phyloP scores from a whole-genome alignment of 1,140 invertebrate species.

The Melipona quadrifasciata region DNA sequence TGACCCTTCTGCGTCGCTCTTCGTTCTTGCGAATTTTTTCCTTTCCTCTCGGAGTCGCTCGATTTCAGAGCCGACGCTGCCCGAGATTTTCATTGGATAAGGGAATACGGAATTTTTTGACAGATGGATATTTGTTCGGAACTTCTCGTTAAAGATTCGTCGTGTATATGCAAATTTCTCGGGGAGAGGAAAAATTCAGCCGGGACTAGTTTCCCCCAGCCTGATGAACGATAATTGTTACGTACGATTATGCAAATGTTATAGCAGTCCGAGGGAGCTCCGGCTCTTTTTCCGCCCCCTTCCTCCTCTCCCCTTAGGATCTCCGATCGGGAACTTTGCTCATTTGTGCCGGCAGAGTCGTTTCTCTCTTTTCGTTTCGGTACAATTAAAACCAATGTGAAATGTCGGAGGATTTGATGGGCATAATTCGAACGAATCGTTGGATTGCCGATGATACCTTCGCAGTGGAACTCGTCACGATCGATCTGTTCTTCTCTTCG shows the following conservation, averaged over 20 bases:
- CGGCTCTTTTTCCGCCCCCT: neutral
- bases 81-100: neutral
- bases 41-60: neutral
- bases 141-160: neutral
- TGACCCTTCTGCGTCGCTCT: slow-evolving; percentile 25
- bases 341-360: neutral
- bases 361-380: too few species aligned
- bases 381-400: neutral
- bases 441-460: neutral
- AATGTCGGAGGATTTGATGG: neutral
- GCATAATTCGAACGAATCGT: neutral
- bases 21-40: slow-evolving; percentile 5
- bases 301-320: neutral
- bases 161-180: neutral
- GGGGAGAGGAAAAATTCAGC: neutral
- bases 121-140: neutral
- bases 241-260: slow-evolving; percentile 11
- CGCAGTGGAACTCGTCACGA: neutral
- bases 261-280: too few species aligned
- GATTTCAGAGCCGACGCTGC: neutral
- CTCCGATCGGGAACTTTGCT: neutral
- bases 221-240: neutral
- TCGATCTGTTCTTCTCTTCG: neutral
- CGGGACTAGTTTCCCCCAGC: too few species aligned
- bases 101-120: neutral